A percentile compares a stretch with the other conserved stretches of the same genome.
phyloP scores from a whole-genome alignment of 2,113 vertebrate species.

The Ceuthmochares aereus region DNA sequence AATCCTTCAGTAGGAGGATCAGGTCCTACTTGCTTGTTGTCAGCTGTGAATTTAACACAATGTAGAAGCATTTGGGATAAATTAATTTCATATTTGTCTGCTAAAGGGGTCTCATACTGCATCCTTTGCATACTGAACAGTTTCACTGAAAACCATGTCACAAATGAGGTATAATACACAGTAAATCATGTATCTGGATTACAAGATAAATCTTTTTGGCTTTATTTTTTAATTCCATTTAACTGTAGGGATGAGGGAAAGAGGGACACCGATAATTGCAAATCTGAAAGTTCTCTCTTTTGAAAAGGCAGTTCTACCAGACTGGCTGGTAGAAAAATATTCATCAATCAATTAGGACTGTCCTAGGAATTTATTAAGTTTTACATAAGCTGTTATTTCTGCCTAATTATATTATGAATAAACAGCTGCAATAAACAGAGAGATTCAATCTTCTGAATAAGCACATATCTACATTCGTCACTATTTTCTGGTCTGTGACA shows the following conservation, averaged over 20 bases:
- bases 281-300: not conserved
- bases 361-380: constrained; percentile 54
- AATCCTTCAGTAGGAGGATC: not conserved
- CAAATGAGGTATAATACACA: not conserved
- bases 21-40: not conserved
- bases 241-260: not conserved
- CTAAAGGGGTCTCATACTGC: not conserved
- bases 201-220: not conserved
- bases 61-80: not conserved
- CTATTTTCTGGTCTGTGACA: constrained; percentile 43
- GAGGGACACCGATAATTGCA: not conserved
- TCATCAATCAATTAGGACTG: constrained; percentile 35
- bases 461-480: constrained; percentile 10
- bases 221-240: not conserved
- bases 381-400: constrained; percentile 34
- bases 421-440: not conserved
- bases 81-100: constrained; percentile 1
- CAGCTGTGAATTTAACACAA: not conserved
- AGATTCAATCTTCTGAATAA: constrained; percentile 35
- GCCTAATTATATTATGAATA: constrained; percentile 27
- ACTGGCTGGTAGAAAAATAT: not conserved
- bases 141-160: not conserved
- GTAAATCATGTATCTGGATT: not conserved
- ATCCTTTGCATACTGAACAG: not conserved
- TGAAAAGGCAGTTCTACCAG: constrained; percentile 4